These are phyloP conservation scores for Neoascia interrupta DNA, from an alignment of 2,888 invertebrate genomes.

Conservation along the genomic window DNA sequence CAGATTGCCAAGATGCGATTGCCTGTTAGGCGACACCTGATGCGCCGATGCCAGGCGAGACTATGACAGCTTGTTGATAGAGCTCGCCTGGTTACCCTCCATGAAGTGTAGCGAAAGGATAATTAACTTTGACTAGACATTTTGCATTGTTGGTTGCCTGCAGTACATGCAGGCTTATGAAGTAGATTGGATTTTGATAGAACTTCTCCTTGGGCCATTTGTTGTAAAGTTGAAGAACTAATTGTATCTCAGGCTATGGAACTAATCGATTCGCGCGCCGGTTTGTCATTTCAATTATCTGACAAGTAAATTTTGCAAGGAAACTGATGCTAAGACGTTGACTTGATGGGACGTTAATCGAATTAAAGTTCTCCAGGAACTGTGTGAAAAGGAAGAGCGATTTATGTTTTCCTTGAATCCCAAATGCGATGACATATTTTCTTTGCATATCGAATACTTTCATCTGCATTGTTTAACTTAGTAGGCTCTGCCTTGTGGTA, in stretches of 20 bases:
- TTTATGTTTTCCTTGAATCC: conserved; percentile 2
- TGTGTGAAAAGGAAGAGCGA: not conserved
- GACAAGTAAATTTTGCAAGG: conserved; percentile 35
- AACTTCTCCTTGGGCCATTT: conserved; percentile 13
- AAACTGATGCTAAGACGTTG: conserved; percentile 15
- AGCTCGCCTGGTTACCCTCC: conserved; percentile 18
- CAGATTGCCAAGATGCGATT: conserved; percentile 45
- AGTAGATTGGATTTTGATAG: conserved; percentile 18
- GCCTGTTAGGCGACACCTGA: conserved; percentile 50
- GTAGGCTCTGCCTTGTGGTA: not conserved
- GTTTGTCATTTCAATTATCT: conserved; percentile 18
- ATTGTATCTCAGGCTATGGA: conserved; percentile 34
- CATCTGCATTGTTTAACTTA: conserved; percentile 34
- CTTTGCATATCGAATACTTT: conserved; percentile 44
- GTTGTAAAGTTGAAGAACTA: conserved; percentile 15
- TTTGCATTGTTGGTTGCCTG: conserved; percentile 19
- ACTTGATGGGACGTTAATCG: conserved; percentile 5
- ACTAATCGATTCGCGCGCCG: conserved; percentile 52
- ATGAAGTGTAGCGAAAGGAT: conserved; percentile 30
- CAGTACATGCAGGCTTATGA: conserved; percentile 5
- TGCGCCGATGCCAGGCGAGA: conserved; percentile 1
- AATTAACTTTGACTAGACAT: conserved; percentile 57
- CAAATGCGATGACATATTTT: conserved; percentile 41
- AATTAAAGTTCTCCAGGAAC: conserved; percentile 5
- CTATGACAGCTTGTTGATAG: not conserved